These are phyloP conservation scores for Palythoa caribaeorum DNA, from an alignment of 92 coral and sea anemone species.

Conservation along the genomic window DNA sequence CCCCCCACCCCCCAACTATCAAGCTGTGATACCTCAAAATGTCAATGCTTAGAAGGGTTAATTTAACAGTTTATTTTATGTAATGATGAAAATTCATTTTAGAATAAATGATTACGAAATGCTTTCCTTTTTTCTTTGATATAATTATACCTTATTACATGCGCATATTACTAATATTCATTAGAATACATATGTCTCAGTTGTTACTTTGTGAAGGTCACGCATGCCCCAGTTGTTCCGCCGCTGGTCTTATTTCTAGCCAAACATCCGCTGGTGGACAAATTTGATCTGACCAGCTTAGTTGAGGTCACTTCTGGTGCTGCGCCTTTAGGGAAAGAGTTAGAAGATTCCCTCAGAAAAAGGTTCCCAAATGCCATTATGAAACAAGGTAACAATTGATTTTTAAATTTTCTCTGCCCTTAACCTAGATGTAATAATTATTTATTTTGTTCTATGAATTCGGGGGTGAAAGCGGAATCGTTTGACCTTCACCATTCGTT, in stretches of 20 bases:
- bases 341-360: slow-evolving; percentile 63
- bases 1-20: no score
- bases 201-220: slow-evolving; percentile 54
- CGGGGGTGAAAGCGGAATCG: no score
- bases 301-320: slow-evolving; percentile 78
- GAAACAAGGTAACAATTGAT: slow-evolving; percentile 1
- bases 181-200: no score
- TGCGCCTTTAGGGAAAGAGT: slow-evolving; percentile 76
- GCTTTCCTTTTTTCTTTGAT: no score
- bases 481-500: no score
- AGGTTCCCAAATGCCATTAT: slow-evolving; percentile 53
- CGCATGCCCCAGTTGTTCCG: slow-evolving; percentile 77
- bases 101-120: no score
- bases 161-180: no score
- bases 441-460: not conserved
- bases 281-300: slow-evolving; percentile 73
- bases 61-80: no score
- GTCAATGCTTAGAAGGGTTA: no score
- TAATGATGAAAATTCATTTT: no score
- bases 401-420: not conserved
- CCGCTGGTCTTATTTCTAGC: slow-evolving; percentile 79
- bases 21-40: no score
- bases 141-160: no score
- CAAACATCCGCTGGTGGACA: slow-evolving; percentile 75
- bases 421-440: not conserved